Base-by-base conservation (phyloP, 2,113 vertebrate species). In the Pteropus alecto region DNA sequence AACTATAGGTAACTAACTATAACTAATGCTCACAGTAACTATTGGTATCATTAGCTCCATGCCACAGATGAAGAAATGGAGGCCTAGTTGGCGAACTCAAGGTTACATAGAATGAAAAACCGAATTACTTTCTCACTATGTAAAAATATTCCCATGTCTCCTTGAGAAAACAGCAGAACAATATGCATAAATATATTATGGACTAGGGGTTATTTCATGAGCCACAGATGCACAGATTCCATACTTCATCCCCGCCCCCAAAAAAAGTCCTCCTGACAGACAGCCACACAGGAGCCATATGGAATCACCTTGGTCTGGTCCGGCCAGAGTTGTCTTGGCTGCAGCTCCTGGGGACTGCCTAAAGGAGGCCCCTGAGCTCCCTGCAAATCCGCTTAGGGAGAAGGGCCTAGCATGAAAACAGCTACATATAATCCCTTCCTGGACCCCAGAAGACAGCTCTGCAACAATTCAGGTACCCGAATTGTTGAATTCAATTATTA, bases 61-160 rank as follows among this genome's bases (percentile, higher is more conserved):
- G 22, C 54, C 7, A 4, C 65, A 95, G 81, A 90, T 81, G 60
- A 93, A 87, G n/a, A 94, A 82, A 90, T n/a, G 87, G 84, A 92
- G 78, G 35, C 16, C 48, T 46, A 6, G n/a, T 14, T 78, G 63
- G 35, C 54, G 58, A 73, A 70, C 15, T 54, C 4, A 5, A 96
- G 33, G 56, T 77, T 54, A 88, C 24, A 61, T 0, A 60, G 78
- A 48, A 15, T 51, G 51, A 51, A 51, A 51, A 51, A 51, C 51
- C 51, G 15, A 51, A 51, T 51, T 51, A 51, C 51, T 51, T 16
- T 51, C 51, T 51, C 15, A 51, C 14, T 15, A 51, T 51, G 51
- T 51, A 51, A 51, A 51, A 15, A 16, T 51, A 51, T 51, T 51
- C 15, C 51, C 51, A 51, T 51, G 51, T 51, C 14, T 51, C 51